A percentile compares a stretch with the other conserved stretches of the same genome.
Conservation (phyloP, 2,113 vertebrate genomes). For the Cacatua alba region DNA sequence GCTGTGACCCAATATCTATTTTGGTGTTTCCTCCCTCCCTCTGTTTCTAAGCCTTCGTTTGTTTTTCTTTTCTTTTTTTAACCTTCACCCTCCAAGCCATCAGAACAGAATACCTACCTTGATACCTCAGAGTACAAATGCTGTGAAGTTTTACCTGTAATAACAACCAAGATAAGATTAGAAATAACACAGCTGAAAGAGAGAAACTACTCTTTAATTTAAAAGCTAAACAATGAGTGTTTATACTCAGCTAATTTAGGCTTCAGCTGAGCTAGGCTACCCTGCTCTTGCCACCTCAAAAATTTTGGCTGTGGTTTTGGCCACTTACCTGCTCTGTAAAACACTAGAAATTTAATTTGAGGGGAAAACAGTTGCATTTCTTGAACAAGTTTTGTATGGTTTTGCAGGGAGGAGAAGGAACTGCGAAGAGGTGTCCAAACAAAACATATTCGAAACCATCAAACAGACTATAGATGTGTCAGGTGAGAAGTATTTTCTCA, state of each 20-base stretch:
- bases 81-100: neutral
- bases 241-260: neutral
- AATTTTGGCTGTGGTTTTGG: neutral
- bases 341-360: neutral
- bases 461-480: neutral
- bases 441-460: neutral
- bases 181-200: neutral
- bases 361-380: neutral
- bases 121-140: neutral
- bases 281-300: neutral
- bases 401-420: neutral
- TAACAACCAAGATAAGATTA: neutral
- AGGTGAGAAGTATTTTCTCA: neutral
- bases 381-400: neutral
- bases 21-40: neutral
- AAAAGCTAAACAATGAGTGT: neutral
- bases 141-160: neutral
- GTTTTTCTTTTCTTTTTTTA: neutral
- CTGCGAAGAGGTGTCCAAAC: neutral
- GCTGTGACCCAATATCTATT: neutral
- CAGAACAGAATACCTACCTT: neutral
- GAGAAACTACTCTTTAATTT: constrained; percentile 10
- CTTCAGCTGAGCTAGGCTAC: neutral
- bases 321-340: neutral
- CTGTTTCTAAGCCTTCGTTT: neutral